These are phyloP conservation scores for Drosophila robusta DNA, from an alignment of 2,888 invertebrate species.

Conservation along the genomic window DNA sequence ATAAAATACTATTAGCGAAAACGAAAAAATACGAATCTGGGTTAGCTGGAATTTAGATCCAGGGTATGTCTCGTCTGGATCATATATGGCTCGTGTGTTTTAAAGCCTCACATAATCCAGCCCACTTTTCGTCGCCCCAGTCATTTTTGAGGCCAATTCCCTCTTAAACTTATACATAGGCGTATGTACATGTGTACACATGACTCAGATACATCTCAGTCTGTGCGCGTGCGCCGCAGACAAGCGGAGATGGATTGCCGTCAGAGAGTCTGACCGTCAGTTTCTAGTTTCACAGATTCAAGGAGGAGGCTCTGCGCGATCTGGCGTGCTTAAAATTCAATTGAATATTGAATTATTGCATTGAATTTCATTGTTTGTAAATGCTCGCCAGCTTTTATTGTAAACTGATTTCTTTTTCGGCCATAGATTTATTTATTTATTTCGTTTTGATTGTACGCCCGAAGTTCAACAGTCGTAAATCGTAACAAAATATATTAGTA, in stretches of 20 bases:
- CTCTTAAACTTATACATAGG: slow-evolving; percentile 31
- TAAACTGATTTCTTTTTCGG: slow-evolving; percentile 79
- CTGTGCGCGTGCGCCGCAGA: slow-evolving; percentile 67
- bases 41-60: not conserved
- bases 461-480: slow-evolving; percentile 65
- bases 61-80: not conserved
- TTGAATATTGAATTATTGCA: slow-evolving; percentile 84
- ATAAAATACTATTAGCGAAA: no score
- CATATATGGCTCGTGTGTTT: no score
- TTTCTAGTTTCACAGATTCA: slow-evolving; percentile 68
- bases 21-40: no score
- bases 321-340: slow-evolving; percentile 83
- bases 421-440: slow-evolving; percentile 76
- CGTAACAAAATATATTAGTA: slow-evolving; percentile 57
- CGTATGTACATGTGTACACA: not conserved
- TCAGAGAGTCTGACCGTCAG: slow-evolving; percentile 59
- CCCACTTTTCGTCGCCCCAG: slow-evolving; percentile 17
- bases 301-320: slow-evolving; percentile 42
- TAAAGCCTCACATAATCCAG: slow-evolving; percentile 21
- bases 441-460: slow-evolving; percentile 66
- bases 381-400: slow-evolving; percentile 67
- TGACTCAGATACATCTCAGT: slow-evolving; percentile 44
- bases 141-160: slow-evolving; percentile 68
- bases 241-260: slow-evolving; percentile 75
- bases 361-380: slow-evolving; percentile 83